These are phyloP conservation scores for Peromyscus polionotus DNA, from an alignment of 2,113 vertebrate species.

Conservation along the genomic window DNA sequence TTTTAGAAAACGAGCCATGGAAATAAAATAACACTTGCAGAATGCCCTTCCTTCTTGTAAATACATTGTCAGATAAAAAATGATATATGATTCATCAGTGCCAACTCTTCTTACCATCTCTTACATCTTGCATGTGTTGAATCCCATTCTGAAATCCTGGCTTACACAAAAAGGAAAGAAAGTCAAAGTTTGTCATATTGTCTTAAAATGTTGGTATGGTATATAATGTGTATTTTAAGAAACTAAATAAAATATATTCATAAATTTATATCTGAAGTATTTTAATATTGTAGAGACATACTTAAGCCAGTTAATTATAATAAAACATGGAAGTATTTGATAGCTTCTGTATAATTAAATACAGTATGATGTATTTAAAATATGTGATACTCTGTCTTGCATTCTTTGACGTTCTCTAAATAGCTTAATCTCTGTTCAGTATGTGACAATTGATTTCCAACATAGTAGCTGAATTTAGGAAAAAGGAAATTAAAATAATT, in stretches of 20 bases:
- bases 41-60: background rate
- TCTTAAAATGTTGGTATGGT: background rate
- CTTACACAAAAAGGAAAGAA: background rate
- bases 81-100: no score
- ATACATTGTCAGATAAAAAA: background rate
- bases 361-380: background rate
- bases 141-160: background rate
- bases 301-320: background rate
- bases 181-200: background rate
- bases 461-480: background rate
- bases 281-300: background rate
- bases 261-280: background rate
- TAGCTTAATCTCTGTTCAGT: background rate
- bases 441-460: background rate
- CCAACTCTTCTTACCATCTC: background rate
- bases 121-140: background rate
- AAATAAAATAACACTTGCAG: conserved; percentile 13
- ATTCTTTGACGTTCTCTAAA: background rate
- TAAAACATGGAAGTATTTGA: background rate
- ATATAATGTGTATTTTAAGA: background rate
- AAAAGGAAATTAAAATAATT: background rate
- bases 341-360: background rate
- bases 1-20: background rate
- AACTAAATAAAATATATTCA: background rate
- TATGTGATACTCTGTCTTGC: background rate